Percentiles rank a stretch among this genome's conserved stretches.
Conservation (phyloP, 2,797 vertebrate genomes). For the Scarus forsteni region DNA sequence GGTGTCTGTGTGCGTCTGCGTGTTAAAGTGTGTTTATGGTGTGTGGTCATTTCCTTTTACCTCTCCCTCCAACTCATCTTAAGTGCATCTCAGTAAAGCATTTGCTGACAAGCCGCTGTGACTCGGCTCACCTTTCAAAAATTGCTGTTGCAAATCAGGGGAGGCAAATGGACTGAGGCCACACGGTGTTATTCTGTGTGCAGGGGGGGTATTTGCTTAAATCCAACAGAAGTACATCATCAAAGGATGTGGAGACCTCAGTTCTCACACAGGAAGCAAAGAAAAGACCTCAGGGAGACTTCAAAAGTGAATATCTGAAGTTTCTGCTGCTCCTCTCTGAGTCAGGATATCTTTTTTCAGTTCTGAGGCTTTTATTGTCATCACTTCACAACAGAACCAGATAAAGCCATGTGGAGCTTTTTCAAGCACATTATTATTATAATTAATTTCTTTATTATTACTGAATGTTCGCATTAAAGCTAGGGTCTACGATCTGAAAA, state of each 20-base stretch:
- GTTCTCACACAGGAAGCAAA: conserved; percentile 13
- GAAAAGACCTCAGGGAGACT: not conserved
- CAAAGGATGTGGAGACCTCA: conserved; percentile 10
- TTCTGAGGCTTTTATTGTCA: too few species aligned
- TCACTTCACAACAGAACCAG: too few species aligned
- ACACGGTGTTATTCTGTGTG: not conserved
- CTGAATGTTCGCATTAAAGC: not conserved
- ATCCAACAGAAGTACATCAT: conserved; percentile 16
- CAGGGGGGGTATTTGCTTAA: conserved; percentile 4
- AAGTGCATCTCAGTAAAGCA: conserved; percentile 43
- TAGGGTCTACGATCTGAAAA: too few species aligned
- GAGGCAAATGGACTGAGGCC: conserved; percentile 31
- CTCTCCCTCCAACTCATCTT: conserved; percentile 31
- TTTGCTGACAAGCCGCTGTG: conserved; percentile 29
- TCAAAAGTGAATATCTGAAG: not conserved
- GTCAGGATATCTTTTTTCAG: not conserved
- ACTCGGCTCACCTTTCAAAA: conserved; percentile 41
- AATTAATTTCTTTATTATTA: too few species aligned
- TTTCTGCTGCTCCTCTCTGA: not conserved
- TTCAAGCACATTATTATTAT: not conserved
- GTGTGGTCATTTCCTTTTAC: conserved; percentile 35
- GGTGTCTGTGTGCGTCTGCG: conserved; percentile 9
- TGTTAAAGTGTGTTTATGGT: conserved; percentile 18
- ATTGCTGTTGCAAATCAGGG: conserved; percentile 38
- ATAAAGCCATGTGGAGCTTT: too few species aligned